Base-by-base conservation (phyloP, 2,888 invertebrate genomes). In the Zygothrica quintamaculata region DNA sequence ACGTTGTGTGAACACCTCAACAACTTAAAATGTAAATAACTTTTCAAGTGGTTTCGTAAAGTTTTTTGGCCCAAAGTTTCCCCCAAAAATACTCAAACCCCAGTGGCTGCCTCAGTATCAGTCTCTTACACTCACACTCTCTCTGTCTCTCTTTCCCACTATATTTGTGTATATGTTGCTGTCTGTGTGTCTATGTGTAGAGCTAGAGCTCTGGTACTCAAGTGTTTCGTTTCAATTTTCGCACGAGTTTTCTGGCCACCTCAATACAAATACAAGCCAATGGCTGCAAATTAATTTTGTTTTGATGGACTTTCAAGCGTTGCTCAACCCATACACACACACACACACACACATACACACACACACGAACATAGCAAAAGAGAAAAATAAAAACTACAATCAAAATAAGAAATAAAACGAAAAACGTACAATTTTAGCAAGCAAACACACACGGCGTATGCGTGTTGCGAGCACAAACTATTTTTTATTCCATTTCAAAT, bases 1-100 rank as follows among this genome's bases (percentile, higher is more conserved):
- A 86, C 74, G 80, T 65, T 81, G 85, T 82, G 87, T 87, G 81
- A 82, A 82, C 74, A 72, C 87, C 87, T 87, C 87, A 82, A 87
- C 81, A 82, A 82, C 81, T 87, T 82, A 82, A 82, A 82, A 82
- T 82, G 81, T 82, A 87, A 82, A 82, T 82, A 82, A 82, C 81
- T 82, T 82, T 82, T 82, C 81, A 82, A 82, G 85, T 87, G 85
- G 87, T 82, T 82, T 82, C 82, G 64, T 58, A 87, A 82, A 82
- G 78, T 82, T 82, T 86, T n/a, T 87, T 69, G 78, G 73, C 70
- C 82, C 62, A 65, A 80, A 80, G 72, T 80, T 75, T 65, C 43
- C 40, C 52, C 40, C n/a, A n/a, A n/a, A n/a, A 25, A 18, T 34
- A 12, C 13, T 33, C 51, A 11, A n/a, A 42, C 18, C 52, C 31